phyloP scores from a whole-genome alignment of 1,140 invertebrate genomes.

The Halyomorpha halys region DNA sequence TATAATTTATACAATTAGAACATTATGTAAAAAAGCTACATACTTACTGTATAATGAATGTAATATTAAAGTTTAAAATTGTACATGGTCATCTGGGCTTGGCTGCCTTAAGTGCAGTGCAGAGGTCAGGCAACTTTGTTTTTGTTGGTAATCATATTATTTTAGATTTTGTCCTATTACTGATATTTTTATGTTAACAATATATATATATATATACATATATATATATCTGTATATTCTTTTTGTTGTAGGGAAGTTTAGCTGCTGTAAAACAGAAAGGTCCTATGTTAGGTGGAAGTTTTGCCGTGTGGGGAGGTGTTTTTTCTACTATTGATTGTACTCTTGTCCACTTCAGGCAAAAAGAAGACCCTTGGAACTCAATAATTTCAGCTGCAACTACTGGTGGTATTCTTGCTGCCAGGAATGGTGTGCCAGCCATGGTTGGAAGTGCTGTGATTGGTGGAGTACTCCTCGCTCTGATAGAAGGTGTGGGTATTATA shows the following conservation, averaged over 20 bases:
- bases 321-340: conserved; percentile 97
- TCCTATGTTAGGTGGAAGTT: conserved; percentile 86
- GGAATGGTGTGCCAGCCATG: conserved; percentile 91
- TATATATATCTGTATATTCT: neutral
- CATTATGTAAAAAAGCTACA: too few relatives aligned
- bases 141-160: too few relatives aligned
- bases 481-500: conserved; percentile 92
- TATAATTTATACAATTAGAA: too few relatives aligned
- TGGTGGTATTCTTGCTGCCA: conserved; percentile 85
- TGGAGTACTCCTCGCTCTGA: conserved; percentile 84
- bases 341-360: conserved; percentile 84
- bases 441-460: conserved; percentile 90
- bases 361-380: conserved; percentile 97
- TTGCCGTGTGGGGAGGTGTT: conserved; percentile 89
- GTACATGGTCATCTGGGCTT: too few relatives aligned
- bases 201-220: too few relatives aligned
- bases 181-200: too few relatives aligned
- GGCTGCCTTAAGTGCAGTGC: too few relatives aligned
- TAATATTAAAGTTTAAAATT: too few relatives aligned
- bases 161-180: too few relatives aligned
- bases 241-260: conserved; percentile 58
- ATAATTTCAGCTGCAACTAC: conserved; percentile 94
- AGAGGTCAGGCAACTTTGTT: too few relatives aligned
- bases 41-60: too few relatives aligned
- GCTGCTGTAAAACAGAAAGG: conserved; percentile 77